Base-by-base conservation (phyloP, 2,113 vertebrate genomes). In the Psilopsiagon aurifrons region DNA sequence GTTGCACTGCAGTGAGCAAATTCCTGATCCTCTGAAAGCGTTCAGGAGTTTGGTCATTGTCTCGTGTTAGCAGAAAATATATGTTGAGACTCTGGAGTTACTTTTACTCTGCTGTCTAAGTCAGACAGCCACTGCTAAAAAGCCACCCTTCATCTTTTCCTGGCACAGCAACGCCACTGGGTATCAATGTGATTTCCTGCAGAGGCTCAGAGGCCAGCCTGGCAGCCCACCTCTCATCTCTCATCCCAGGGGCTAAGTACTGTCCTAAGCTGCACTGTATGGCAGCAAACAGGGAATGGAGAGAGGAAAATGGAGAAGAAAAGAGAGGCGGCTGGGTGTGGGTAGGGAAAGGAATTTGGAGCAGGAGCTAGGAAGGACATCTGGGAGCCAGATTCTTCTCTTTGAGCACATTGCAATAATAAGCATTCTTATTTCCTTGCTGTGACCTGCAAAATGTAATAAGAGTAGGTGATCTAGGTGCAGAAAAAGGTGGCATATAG, bases 341-440 rank as follows among this genome's bases (percentile, higher is more conserved):
- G 23, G 10, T 15, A 69, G 46, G 47, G 47, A 63, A 54, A 91
- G 46, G 83, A 96, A 91, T 95, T 94, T 83, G 54, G 33, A 76
- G 41, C 78, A 90, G 63, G 44, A 91, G 54, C n/a, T 93, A 15
- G 20, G 16, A 91, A 74, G 84, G 63, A 91, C 90, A 94, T 95
- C 82, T 96, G 95, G 70, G 29, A 96, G 43, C 90, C 93, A 95
- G 88, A 92, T 86, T 85, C 74, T 79, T 76, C 71, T 83, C 39
- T 67, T 43, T 41, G 46, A 94, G 83, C 46, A 27, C 35, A 11
- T 29, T 83, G 71, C 85, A 60, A 84, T 39, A 39, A 39, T 39
- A 80, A 31, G 10, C 0, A 0, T 64, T 81, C 46, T 49, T 55
- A 19, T 47, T 92, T 74, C 55, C 92, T 37, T 62, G 37, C 69